phyloP scores from a whole-genome alignment of 1,140 invertebrate genomes.

The Carposina sasakii region DNA sequence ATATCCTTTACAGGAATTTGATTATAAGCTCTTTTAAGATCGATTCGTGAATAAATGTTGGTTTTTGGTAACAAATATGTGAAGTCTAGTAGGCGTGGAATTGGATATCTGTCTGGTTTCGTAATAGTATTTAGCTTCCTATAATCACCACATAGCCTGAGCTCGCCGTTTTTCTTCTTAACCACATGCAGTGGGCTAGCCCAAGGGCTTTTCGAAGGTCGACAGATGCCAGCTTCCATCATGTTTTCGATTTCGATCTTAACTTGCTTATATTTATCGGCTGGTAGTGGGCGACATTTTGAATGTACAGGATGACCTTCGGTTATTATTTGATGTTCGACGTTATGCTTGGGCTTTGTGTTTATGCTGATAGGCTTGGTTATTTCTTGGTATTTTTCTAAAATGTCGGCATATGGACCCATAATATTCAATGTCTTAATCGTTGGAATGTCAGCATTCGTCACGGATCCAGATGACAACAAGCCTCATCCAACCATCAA shows the following conservation, averaged over 20 bases:
- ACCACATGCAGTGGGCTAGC: no score
- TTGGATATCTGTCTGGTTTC: no score
- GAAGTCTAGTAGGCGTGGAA: no score
- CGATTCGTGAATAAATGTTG: constrained; percentile 59
- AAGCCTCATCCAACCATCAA: no score
- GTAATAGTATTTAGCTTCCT: neutral
- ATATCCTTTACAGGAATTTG: constrained; percentile 51
- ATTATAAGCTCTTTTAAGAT: constrained; percentile 67
- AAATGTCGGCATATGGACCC: no score
- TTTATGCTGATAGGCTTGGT: no score
- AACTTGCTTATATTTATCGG: neutral
- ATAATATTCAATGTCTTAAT: no score
- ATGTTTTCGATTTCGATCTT: neutral
- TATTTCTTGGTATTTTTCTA: no score
- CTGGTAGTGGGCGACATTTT: neutral
- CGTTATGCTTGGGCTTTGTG: neutral
- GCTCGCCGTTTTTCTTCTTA: neutral
- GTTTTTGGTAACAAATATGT: constrained; percentile 10
- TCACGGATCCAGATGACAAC: no score
- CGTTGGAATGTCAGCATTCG: no score
- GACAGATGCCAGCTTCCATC: no score
- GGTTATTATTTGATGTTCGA: neutral
- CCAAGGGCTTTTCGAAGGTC: no score
- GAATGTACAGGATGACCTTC: neutral
- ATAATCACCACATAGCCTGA: constrained; percentile 3